These are phyloP conservation scores for Leucophenga varia DNA, from an alignment of 1,140 invertebrate species.

Conservation along the genomic window DNA sequence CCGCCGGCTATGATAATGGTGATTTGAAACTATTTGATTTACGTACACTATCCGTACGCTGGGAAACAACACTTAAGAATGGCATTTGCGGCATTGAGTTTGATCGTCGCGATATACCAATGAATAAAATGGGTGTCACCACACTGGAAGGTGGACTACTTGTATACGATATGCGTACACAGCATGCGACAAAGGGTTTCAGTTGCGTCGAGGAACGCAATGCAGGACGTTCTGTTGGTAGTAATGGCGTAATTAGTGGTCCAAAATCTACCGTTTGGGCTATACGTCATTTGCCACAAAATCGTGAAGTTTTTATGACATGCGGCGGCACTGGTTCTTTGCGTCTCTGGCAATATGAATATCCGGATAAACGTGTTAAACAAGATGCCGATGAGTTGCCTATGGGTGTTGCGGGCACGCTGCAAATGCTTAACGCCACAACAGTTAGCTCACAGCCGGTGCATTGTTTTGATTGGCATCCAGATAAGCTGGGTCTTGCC, in stretches of 20 bases:
- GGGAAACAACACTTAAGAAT: slow-evolving; percentile 93
- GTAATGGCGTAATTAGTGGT: slow-evolving; percentile 59
- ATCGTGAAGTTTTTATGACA: slow-evolving; percentile 91
- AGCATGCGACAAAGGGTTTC: slow-evolving; percentile 87
- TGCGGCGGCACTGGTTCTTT: slow-evolving; percentile 85
- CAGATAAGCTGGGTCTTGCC: slow-evolving; percentile 83
- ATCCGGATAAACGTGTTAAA: slow-evolving; percentile 74
- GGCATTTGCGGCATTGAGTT: slow-evolving; percentile 91
- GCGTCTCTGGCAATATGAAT: slow-evolving; percentile 91
- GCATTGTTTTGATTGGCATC: slow-evolving; percentile 87
- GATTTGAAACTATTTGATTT: slow-evolving; percentile 95
- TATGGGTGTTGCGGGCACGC: slow-evolving; percentile 73
- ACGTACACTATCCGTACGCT: slow-evolving; percentile 77
- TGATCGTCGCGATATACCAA: slow-evolving; percentile 89
- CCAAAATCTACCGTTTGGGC: slow-evolving; percentile 85
- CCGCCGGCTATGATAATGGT: slow-evolving; percentile 94
- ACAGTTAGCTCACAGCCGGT: slow-evolving; percentile 86
- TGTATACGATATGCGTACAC: slow-evolving; percentile 85
- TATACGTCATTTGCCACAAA: slow-evolving; percentile 86
- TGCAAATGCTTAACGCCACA: slow-evolving; percentile 77
- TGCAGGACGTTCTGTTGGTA: slow-evolving; percentile 54
- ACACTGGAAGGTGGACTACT: slow-evolving; percentile 92
- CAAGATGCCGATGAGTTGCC: slow-evolving; percentile 70
- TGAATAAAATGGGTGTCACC: slow-evolving; percentile 93
- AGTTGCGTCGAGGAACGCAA: slow-evolving; percentile 72